Evolutionary conservation across 53 echinoderm and acorn worm genomes (phyloP).

Genomic region (Crossaster papposus): DNA sequence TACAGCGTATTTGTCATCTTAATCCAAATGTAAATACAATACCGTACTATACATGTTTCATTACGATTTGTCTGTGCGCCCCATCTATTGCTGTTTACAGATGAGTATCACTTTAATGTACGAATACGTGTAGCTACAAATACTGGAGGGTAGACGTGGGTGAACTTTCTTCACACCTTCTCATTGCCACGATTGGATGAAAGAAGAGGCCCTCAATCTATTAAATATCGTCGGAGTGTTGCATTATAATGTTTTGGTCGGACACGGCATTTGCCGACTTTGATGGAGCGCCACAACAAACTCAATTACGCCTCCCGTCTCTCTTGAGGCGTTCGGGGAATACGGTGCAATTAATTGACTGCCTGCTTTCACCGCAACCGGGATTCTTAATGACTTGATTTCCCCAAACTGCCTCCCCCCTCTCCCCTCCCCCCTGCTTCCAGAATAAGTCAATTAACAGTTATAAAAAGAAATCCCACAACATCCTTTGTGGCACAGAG

Average conservation of each 20-base stretch:
- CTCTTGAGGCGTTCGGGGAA: not conserved
- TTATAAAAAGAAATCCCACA: not conserved
- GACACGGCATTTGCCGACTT: not conserved
- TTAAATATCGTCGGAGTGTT: not conserved
- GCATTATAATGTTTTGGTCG: not conserved
- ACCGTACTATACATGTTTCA: no score
- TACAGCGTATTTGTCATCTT: no score
- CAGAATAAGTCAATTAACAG: not conserved
- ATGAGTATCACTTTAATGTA: not conserved
- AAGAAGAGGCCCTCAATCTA: not conserved
- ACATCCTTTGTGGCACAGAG: not conserved
- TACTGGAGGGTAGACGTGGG: not conserved
- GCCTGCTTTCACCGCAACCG: not conserved
- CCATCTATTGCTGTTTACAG: not conserved
- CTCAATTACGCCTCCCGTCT: not conserved
- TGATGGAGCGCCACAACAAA: not conserved
- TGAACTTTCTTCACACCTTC: not conserved
- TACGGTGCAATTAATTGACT: not conserved
- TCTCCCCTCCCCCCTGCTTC: not conserved
- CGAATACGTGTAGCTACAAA: not conserved
- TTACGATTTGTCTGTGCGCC: no score
- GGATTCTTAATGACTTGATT: not conserved
- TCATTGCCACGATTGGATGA: not conserved
- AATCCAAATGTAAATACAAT: no score
- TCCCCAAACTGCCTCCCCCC: not conserved